Percentiles rank a stretch among this genome's conserved stretches.
These are phyloP conservation scores for Tineola bisselliella DNA, from an alignment of 2,888 invertebrate genomes.

Conservation along the genomic window DNA sequence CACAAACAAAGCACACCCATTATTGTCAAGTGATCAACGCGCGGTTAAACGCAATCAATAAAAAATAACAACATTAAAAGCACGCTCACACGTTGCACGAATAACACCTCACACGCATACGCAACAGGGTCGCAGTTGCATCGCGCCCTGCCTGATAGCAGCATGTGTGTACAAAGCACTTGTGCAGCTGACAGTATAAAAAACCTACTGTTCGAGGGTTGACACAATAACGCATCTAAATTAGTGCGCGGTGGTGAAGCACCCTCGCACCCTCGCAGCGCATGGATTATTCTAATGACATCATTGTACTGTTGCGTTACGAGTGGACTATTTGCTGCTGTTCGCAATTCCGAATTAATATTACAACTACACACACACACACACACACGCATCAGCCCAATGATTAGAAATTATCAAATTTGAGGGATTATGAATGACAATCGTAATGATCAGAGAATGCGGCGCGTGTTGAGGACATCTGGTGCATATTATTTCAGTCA, in stretches of 20 bases:
- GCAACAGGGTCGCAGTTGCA: not conserved
- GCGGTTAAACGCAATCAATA: not conserved
- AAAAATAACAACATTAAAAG: not conserved
- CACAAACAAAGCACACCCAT: not conserved
- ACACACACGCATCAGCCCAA: too few relatives aligned
- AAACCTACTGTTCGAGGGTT: slow-evolving; percentile 28
- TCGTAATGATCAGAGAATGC: too few relatives aligned
- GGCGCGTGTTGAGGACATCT: too few relatives aligned
- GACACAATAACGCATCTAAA: slow-evolving; percentile 5
- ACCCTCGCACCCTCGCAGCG: not conserved
- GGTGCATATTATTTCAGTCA: too few relatives aligned
- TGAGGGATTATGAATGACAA: too few relatives aligned
- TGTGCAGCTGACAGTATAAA: slow-evolving; percentile 57
- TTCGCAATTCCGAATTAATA: too few relatives aligned
- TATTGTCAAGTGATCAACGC: not conserved
- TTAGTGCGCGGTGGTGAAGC: slow-evolving; percentile 17
- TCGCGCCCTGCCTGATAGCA: not conserved
- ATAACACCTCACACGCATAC: not conserved
- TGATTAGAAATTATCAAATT: too few relatives aligned
- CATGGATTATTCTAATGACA: not conserved
- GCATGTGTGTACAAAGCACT: slow-evolving; percentile 30
- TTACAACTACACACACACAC: too few relatives aligned
- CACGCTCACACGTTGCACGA: too few relatives aligned
- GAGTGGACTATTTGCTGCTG: not conserved
- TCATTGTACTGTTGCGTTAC: not conserved